These are phyloP conservation scores for Gasterosteus aculeatus DNA, from an alignment of 2,113 vertebrate species.

Conservation along the genomic window DNA sequence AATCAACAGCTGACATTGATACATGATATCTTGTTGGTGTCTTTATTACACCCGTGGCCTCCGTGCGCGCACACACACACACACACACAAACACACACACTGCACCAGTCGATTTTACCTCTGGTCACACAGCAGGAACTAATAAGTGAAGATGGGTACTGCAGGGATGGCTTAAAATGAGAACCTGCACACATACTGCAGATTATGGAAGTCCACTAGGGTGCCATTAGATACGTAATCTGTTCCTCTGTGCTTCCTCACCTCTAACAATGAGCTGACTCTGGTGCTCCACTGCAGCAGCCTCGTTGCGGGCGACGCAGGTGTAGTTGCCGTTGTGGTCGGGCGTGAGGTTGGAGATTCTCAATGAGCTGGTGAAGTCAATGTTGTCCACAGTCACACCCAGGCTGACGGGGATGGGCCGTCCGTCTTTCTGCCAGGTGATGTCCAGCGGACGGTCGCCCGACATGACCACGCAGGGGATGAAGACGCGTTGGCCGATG, in stretches of 20 bases:
- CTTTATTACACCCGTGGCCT: neutral
- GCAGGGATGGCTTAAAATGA: constrained; percentile 26
- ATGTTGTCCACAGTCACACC: constrained; percentile 99
- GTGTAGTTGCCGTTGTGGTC: constrained; percentile 99
- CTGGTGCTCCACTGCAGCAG: constrained; percentile 93
- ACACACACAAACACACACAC: neutral
- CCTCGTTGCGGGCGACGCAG: constrained; percentile 97
- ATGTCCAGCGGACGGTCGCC: constrained; percentile 97
- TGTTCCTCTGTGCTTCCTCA: constrained; percentile 63
- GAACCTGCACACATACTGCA: constrained; percentile 21
- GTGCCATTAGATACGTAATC: constrained; percentile 5
- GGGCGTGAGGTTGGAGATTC: constrained; percentile 95
- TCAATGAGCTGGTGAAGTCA: constrained; percentile 96
- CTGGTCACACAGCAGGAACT: constrained; percentile 1
- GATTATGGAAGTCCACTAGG: constrained; percentile 7
- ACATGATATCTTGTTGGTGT: neutral
- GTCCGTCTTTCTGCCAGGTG: constrained; percentile 98
- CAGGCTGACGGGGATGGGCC: constrained; percentile 91
- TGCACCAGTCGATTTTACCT: neutral
- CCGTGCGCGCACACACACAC: neutral
- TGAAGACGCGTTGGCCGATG: constrained; percentile 97
- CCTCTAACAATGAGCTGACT: constrained; percentile 97
- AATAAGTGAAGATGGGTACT: constrained; percentile 15
- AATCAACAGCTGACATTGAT: constrained; percentile 13
- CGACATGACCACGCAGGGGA: constrained; percentile 97